Evolutionary conservation across 2,888 invertebrate species (phyloP).

Genomic region (Romanomermis culicivorax): DNA sequence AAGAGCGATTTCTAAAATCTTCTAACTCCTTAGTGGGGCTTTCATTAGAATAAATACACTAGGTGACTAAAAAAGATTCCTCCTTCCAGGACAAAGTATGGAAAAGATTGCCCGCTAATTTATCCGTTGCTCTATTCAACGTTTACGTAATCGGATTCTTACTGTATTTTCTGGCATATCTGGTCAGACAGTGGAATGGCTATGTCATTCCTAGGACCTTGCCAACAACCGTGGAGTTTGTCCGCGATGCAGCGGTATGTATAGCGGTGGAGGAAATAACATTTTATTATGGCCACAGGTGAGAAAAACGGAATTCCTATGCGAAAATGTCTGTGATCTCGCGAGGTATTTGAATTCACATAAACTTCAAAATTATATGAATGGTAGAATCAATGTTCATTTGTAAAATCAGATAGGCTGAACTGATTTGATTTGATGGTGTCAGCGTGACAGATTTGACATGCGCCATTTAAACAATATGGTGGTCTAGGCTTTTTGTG

Average conservation of each 20-base stretch:
- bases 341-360: not conserved
- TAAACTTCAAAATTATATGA: not conserved
- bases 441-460: too few relatives aligned
- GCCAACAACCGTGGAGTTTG: not conserved
- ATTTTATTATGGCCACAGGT: not conserved
- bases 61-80: too few relatives aligned
- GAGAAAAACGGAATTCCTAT: not conserved
- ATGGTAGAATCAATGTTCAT: too few relatives aligned
- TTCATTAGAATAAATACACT: too few relatives aligned
- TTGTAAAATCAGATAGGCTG: too few relatives aligned
- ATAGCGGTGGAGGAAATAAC: not conserved
- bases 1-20: too few relatives aligned
- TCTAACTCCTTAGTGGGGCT: too few relatives aligned
- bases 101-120: not conserved
- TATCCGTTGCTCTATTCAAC: not conserved
- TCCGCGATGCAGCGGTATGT: not conserved
- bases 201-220: not conserved
- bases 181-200: not conserved
- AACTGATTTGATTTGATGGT: too few relatives aligned
- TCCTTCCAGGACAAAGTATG: too few relatives aligned
- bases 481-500: too few relatives aligned
- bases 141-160: not conserved
- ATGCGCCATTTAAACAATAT: too few relatives aligned
- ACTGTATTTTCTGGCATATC: not conserved
- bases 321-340: not conserved